Evolutionary conservation across 2,888 invertebrate genomes (phyloP).

Genomic region (Acanthosepion lycidas): DNA sequence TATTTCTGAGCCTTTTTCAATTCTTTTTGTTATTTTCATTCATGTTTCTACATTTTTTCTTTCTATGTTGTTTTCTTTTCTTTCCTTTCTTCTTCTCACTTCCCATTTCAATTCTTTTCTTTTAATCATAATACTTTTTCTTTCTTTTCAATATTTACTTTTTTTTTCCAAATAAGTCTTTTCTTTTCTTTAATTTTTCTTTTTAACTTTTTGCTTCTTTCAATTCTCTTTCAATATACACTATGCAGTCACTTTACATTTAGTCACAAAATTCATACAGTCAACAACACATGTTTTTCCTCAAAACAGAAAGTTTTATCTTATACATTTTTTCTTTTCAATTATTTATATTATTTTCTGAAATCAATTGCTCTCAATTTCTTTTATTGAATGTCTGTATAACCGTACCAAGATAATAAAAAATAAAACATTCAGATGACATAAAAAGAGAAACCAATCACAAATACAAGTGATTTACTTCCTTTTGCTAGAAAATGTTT

Average conservation of each 20-base stretch:
- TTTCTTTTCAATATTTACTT: not conserved
- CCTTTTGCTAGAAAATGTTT: no score
- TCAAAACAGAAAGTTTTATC: not conserved
- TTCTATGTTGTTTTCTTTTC: not conserved
- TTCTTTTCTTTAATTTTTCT: no score
- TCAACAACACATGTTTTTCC: not conserved
- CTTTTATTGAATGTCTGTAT: constrained; percentile 24
- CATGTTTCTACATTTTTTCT: no score
- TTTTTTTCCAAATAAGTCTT: no score
- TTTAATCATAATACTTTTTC: not conserved
- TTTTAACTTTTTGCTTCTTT: not conserved
- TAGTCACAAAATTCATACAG: not conserved
- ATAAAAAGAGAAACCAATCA: no score
- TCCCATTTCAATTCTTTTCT: not conserved
- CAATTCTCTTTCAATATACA: not conserved
- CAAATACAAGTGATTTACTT: no score
- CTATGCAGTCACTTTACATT: not conserved
- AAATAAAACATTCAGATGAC: no score
- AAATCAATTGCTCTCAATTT: not conserved
- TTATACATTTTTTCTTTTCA: not conserved
- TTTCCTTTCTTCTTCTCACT: not conserved
- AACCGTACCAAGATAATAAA: not conserved
- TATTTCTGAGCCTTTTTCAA: no score
- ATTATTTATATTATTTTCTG: constrained; percentile 1
- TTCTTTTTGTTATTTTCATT: no score